A percentile compares a stretch with the other conserved stretches of the same genome.
Evolutionary conservation across 2,888 invertebrate species (phyloP).

Genomic region (Escarpia spicata): DNA sequence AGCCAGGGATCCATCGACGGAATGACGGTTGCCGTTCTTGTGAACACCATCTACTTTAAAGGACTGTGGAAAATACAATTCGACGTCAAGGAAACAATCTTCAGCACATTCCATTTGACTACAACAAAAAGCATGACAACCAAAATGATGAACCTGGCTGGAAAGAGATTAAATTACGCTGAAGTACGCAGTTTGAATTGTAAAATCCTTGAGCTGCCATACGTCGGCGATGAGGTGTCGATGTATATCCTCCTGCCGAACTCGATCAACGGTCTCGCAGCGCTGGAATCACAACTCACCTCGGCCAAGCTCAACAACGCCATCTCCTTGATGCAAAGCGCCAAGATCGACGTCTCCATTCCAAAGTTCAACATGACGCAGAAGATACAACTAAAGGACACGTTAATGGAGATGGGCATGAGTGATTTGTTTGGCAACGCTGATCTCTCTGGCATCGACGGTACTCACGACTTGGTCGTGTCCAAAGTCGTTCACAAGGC

Average conservation of each 20-base stretch:
- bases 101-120: background rate
- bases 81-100: slow-evolving; percentile 27
- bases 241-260: slow-evolving; percentile 58
- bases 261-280: slow-evolving; percentile 46
- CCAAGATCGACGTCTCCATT: slow-evolving; percentile 41
- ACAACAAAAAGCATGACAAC: background rate
- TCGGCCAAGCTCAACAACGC: slow-evolving; percentile 7
- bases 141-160: slow-evolving; percentile 75
- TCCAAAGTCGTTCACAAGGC: slow-evolving; percentile 58
- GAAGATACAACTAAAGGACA: slow-evolving; percentile 43
- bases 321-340: background rate
- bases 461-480: slow-evolving; percentile 45
- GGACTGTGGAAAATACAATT: slow-evolving; percentile 70
- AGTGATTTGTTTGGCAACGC: slow-evolving; percentile 48
- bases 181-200: slow-evolving; percentile 73
- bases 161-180: slow-evolving; percentile 72
- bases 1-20: slow-evolving; percentile 64
- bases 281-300: slow-evolving; percentile 28
- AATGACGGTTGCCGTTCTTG: slow-evolving; percentile 61
- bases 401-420: slow-evolving; percentile 52
- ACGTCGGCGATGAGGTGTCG: slow-evolving; percentile 63
- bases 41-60: slow-evolving; percentile 68
- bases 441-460: slow-evolving; percentile 56
- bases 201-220: slow-evolving; percentile 80
- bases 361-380: slow-evolving; percentile 54